A percentile compares a stretch with the other conserved stretches of the same genome.
These are phyloP conservation scores for Apodemus sylvaticus DNA, from an alignment of 2,113 vertebrate genomes.

Conservation along the genomic window DNA sequence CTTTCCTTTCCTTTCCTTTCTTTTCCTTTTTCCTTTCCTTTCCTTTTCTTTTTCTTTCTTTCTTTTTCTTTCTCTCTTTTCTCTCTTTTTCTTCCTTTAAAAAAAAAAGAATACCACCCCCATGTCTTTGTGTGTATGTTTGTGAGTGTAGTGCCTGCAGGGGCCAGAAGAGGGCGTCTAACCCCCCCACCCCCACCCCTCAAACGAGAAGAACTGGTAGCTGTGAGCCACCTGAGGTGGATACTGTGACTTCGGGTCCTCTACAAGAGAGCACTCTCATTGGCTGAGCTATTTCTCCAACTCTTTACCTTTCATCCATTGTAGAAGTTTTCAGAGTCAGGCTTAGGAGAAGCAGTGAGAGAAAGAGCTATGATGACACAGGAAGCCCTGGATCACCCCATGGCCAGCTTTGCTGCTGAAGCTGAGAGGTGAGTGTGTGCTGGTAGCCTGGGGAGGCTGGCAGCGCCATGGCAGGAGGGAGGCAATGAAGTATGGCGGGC, in stretches of 20 bases:
- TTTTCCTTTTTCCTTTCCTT: too few relatives aligned
- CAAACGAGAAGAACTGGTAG: not conserved
- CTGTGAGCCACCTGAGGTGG: not conserved
- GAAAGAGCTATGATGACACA: not conserved
- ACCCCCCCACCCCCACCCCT: not conserved
- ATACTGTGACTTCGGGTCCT: not conserved
- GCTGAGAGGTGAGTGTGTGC: fast-evolving
- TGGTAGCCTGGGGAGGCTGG: not conserved
- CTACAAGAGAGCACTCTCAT: not conserved
- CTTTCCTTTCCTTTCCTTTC: too few relatives aligned
- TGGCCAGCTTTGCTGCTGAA: not conserved
- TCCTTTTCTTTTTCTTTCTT: too few relatives aligned
- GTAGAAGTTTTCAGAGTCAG: slow-evolving; percentile 40
- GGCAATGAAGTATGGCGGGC: not conserved
- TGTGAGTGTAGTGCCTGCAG: not conserved
- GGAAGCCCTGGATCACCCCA: not conserved
- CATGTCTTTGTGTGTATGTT: not conserved
- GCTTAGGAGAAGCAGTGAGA: not conserved
- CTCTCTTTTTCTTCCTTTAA: not conserved
- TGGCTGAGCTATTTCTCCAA: not conserved
- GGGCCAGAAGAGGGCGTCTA: not conserved
- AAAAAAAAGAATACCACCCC: not conserved
- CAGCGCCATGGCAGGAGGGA: not conserved
- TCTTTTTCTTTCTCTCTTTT: too few relatives aligned
- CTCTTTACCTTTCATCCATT: not conserved